Evolutionary conservation across 2,797 vertebrate species (phyloP).

Genomic region (Melanotaenia pygmaea): DNA sequence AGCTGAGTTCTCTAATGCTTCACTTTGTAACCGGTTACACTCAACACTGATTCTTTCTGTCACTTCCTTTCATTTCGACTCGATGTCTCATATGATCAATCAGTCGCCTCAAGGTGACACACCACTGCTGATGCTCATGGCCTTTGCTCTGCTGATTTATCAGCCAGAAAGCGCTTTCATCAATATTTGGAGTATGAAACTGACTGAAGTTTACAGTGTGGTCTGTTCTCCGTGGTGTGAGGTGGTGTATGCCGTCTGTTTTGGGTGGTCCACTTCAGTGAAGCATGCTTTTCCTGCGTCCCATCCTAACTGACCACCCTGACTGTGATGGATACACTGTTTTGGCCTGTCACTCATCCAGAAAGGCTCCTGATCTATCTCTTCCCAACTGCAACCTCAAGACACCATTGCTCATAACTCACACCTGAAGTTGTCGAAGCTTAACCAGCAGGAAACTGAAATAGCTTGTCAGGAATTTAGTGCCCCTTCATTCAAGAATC

Average conservation of each 20-base stretch:
- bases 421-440: constrained; percentile 42
- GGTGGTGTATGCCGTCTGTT: constrained; percentile 56
- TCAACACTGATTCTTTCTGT: background rate
- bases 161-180: constrained; percentile 45
- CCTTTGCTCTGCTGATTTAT: constrained; percentile 46
- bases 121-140: constrained; percentile 31
- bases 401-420: constrained; percentile 66
- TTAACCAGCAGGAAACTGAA: constrained; percentile 22
- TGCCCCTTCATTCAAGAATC: constrained; percentile 9
- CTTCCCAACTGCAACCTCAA: constrained; percentile 49
- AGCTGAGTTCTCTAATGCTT: too few relatives aligned
- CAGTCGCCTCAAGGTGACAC: constrained; percentile 26
- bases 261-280: constrained; percentile 82
- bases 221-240: constrained; percentile 66
- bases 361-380: constrained; percentile 64
- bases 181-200: constrained; percentile 73
- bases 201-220: constrained; percentile 72
- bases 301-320: constrained; percentile 74
- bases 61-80: background rate
- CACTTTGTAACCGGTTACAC: too few relatives aligned
- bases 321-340: constrained; percentile 80
- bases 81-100: background rate
- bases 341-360: constrained; percentile 78
- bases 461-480: constrained; percentile 20
- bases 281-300: constrained; percentile 58